Evolutionary conservation across 2,797 vertebrate genomes (phyloP).

Genomic region (Halcyon leucocephala): DNA sequence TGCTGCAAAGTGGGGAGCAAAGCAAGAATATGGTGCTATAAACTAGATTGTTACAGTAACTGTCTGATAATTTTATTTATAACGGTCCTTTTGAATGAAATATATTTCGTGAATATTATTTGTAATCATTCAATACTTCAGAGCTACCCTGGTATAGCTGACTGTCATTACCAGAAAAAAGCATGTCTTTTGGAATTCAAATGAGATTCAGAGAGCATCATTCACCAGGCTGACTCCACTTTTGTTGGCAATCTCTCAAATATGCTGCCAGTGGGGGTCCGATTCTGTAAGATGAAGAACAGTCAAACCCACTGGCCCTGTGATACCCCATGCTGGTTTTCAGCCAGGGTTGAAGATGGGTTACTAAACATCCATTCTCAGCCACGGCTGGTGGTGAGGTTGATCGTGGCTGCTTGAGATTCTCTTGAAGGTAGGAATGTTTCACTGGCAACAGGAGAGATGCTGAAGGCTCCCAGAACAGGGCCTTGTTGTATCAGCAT

Average conservation of each 20-base stretch:
- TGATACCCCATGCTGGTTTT: background rate
- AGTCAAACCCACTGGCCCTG: background rate
- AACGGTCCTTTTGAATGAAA: background rate
- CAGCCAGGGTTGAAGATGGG: background rate
- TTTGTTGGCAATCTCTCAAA: constrained; percentile 32
- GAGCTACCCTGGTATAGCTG: background rate
- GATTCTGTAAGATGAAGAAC: background rate
- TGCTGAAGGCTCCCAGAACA: background rate
- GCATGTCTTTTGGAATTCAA: constrained; percentile 13
- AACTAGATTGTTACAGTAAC: background rate
- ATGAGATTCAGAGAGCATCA: background rate
- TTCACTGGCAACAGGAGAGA: background rate
- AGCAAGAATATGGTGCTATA: background rate
- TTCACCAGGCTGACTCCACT: background rate
- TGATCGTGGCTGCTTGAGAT: background rate
- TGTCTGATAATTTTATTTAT: background rate
- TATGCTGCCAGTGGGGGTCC: background rate
- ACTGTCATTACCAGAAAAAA: background rate
- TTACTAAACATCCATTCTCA: constrained; percentile 11
- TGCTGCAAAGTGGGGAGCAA: background rate
- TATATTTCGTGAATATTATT: background rate
- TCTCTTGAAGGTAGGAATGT: background rate
- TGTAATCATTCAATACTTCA: constrained; percentile 13
- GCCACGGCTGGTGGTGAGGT: fast-evolving
- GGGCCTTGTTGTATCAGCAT: background rate